Percentiles rank a stretch among this genome's conserved stretches.
These are phyloP conservation scores for Gymnobelideus leadbeateri DNA, from an alignment of 2,113 vertebrate genomes.

Conservation along the genomic window DNA sequence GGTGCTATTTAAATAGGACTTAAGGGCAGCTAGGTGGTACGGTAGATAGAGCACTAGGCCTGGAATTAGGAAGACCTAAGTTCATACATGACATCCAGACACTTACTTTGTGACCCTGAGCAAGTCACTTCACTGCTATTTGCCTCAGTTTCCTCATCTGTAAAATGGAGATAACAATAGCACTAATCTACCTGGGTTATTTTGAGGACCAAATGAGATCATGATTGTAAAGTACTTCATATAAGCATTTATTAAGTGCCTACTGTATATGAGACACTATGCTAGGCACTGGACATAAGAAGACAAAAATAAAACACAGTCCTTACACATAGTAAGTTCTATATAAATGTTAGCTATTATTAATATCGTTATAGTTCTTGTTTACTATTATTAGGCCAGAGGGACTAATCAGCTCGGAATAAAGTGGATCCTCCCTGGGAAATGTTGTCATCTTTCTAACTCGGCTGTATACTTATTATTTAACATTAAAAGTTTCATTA, in stretches of 20 bases:
- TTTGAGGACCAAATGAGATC: not conserved
- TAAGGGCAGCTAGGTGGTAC: not conserved
- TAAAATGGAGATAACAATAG: not conserved
- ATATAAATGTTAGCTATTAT: not conserved
- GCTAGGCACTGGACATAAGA: not conserved
- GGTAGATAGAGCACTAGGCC: not conserved
- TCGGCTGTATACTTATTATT: not conserved
- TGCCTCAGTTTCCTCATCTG: not conserved
- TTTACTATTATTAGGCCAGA: not conserved
- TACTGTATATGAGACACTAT: not conserved
- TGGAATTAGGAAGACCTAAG: not conserved
- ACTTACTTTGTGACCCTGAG: not conserved
- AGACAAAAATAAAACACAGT: not conserved
- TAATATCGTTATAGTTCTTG: not conserved
- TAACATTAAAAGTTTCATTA: not conserved
- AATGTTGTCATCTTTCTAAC: not conserved
- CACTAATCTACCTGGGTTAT: not conserved
- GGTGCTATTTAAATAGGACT: not conserved
- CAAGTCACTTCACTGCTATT: not conserved
- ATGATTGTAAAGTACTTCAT: not conserved
- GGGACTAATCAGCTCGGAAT: not conserved
- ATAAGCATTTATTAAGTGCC: not conserved
- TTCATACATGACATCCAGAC: not conserved
- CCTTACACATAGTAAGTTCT: not conserved
- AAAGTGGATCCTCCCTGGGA: not conserved